Conservation (phyloP, 2,888 invertebrate species). For the Nebria salina region DNA sequence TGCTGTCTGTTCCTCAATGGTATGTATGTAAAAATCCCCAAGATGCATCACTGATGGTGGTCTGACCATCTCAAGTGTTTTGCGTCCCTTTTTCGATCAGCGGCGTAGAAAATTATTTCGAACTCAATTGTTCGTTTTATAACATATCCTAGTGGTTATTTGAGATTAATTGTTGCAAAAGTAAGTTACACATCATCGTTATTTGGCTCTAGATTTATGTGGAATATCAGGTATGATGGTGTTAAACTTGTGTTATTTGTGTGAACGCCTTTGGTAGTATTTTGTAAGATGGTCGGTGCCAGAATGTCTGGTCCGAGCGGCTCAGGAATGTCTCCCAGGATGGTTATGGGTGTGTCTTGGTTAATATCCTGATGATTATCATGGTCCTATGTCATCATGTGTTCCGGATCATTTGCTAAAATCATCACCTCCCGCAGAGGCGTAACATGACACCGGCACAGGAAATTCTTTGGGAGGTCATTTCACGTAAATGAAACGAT, state of each 20-base stretch:
- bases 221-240: background rate
- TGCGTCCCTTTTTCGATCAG: background rate
- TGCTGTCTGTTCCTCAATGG: background rate
- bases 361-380: background rate
- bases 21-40: background rate
- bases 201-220: background rate
- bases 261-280: background rate
- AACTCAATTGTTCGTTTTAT: too few relatives aligned
- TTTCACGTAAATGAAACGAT: background rate
- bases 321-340: conserved; percentile 3
- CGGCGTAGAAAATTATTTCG: background rate
- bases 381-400: conserved; percentile 11
- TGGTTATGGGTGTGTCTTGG: conserved; percentile 9
- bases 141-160: background rate
- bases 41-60: background rate
- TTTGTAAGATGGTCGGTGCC: background rate
- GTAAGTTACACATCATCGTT: background rate
- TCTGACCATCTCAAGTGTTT: conserved; percentile 1
- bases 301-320: conserved; percentile 13
- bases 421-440: conserved; percentile 23
- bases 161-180: background rate
- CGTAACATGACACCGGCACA: conserved; percentile 32
- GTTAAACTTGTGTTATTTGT: background rate
- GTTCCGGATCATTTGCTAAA: conserved; percentile 41
- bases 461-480: background rate